Conservation (phyloP, 2,888 invertebrate genomes). For the Agrochola litura region DNA sequence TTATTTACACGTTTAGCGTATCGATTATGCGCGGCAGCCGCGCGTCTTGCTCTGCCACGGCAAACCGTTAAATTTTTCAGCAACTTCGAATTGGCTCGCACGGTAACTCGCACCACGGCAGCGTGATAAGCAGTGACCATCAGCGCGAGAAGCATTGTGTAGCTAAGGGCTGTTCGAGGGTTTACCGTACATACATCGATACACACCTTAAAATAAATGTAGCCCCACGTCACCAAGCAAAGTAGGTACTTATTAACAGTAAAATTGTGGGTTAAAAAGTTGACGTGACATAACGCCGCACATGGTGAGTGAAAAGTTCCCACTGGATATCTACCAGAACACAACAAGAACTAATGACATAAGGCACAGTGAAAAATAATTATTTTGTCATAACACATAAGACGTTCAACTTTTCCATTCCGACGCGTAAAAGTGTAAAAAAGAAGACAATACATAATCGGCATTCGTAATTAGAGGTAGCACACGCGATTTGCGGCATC, state of each 20-base stretch:
- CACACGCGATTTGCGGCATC: conserved; percentile 75
- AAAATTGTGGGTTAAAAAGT: conserved; percentile 16
- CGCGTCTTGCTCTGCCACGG: background rate
- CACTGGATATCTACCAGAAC: conserved; percentile 45
- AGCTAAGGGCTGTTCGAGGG: background rate
- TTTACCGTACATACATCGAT: background rate
- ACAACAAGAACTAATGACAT: conserved; percentile 69
- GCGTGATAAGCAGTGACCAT: background rate
- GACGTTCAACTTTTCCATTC: conserved; percentile 87
- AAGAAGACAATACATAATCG: conserved; percentile 83
- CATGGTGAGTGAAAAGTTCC: conserved; percentile 41
- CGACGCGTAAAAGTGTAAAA: conserved; percentile 81
- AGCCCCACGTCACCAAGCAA: conserved; percentile 4
- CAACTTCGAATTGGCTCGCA: background rate
- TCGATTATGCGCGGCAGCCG: background rate
- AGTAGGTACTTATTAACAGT: conserved; percentile 29
- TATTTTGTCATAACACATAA: conserved; percentile 80
- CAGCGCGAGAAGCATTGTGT: background rate
- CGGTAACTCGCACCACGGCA: background rate
- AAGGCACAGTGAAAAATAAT: conserved; percentile 73
- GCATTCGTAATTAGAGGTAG: conserved; percentile 76
- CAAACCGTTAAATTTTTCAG: background rate
- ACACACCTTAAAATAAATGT: background rate
- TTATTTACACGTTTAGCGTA: conserved; percentile 14
- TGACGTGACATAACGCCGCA: conserved; percentile 36